Evolutionary conservation across 2,797 vertebrate species (phyloP).

Genomic region (Bovichtus variegatus): DNA sequence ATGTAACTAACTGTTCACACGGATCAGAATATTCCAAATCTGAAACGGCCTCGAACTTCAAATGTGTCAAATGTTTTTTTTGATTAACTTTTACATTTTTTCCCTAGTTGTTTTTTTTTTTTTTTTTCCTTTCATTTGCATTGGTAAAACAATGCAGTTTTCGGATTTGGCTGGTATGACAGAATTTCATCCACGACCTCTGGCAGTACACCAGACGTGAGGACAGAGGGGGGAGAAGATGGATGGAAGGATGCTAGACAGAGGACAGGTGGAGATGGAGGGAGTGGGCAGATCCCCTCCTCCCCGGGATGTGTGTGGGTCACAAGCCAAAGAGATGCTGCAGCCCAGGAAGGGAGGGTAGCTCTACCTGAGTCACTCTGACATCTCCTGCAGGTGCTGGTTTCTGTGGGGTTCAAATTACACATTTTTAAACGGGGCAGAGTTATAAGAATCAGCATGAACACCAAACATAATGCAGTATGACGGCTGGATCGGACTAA

Average conservation of each 20-base stretch:
- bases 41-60: conserved; percentile 41
- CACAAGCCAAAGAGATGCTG: conserved; percentile 86
- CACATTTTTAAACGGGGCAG: conserved; percentile 87
- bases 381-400: conserved; percentile 92
- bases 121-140: conserved; percentile 23
- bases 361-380: conserved; percentile 91
- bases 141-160: conserved; percentile 38
- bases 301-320: conserved; percentile 76
- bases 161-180: conserved; percentile 58
- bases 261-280: conserved; percentile 79
- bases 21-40: conserved; percentile 48
- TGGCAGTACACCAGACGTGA: conserved; percentile 67
- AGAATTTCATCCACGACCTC: conserved; percentile 73
- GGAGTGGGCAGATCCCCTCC: conserved; percentile 80
- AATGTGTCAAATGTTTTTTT: conserved; percentile 12
- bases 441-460: conserved; percentile 82
- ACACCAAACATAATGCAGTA: conserved; percentile 81
- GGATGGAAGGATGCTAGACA: conserved; percentile 77
- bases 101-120: conserved; percentile 4
- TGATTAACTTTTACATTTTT: conserved; percentile 23
- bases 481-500: conserved; percentile 54
- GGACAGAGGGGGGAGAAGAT: conserved; percentile 65
- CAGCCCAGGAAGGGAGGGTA: conserved; percentile 86
- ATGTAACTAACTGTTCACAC: conserved; percentile 51
- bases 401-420: conserved; percentile 92